Evolutionary conservation across 2,888 invertebrate species (phyloP).

Genomic region (Protophormia terraenovae): DNA sequence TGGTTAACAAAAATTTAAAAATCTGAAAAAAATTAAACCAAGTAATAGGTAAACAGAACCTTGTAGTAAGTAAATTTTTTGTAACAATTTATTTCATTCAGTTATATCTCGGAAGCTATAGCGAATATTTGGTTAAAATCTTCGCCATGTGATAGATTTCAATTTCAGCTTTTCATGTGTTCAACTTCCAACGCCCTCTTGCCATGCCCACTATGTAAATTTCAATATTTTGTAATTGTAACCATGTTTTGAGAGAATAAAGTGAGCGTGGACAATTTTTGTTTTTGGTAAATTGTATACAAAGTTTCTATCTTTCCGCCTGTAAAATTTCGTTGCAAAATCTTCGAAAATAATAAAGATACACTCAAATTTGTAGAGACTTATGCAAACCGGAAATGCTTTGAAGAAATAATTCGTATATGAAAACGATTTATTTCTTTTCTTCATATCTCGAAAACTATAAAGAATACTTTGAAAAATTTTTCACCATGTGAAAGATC

Average conservation of each 20-base stretch:
- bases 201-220: background rate
- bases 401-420: no score
- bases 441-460: background rate
- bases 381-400: no score
- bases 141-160: background rate
- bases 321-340: no score
- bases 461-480: background rate
- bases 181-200: background rate
- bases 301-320: no score
- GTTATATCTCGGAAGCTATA: background rate
- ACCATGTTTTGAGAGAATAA: no score
- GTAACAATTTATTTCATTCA: background rate
- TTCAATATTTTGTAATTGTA: background rate
- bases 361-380: no score
- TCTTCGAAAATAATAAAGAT: no score
- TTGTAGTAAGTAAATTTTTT: background rate
- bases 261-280: no score
- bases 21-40: no score
- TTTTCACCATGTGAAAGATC: background rate
- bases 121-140: background rate
- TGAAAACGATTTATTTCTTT: background rate
- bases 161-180: background rate
- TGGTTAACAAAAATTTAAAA: background rate
- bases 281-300: no score
- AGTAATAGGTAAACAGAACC: background rate